Evolutionary conservation across 2,113 vertebrate genomes (phyloP).

Genomic region (Corythaixoides concolor): DNA sequence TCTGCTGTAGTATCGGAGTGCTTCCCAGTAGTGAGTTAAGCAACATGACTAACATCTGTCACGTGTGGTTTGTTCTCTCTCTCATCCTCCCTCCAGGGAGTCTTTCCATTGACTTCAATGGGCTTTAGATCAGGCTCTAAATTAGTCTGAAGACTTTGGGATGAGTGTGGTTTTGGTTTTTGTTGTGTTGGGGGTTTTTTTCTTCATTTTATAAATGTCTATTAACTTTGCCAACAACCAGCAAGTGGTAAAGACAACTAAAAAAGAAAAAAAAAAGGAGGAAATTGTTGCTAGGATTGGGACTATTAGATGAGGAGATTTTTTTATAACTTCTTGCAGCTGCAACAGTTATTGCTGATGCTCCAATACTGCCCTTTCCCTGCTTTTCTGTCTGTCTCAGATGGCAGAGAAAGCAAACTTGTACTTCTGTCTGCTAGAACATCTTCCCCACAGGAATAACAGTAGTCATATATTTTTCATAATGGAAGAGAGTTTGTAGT

Average conservation of each 20-base stretch:
- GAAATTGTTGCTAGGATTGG: background rate
- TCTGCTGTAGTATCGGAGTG: background rate
- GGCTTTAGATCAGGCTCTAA: slow-evolving; percentile 18
- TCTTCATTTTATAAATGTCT: background rate
- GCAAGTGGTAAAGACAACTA: background rate
- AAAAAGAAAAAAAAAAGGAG: background rate
- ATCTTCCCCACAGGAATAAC: background rate
- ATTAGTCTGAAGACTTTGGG: background rate
- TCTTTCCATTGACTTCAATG: slow-evolving; percentile 25
- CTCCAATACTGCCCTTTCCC: background rate
- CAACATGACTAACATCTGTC: slow-evolving; percentile 11
- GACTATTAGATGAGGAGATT: background rate
- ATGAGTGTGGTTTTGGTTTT: background rate
- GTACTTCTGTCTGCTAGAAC: background rate
- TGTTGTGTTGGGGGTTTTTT: background rate
- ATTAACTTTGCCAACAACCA: background rate
- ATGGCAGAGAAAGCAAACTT: background rate
- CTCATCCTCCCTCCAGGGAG: background rate
- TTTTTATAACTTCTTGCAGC: slow-evolving; percentile 6
- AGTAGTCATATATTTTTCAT: background rate
- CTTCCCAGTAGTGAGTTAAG: background rate
- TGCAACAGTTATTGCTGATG: slow-evolving; percentile 24
- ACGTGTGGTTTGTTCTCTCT: slow-evolving; percentile 13
- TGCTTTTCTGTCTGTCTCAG: background rate
- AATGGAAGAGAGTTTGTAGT: background rate